phyloP scores from a whole-genome alignment of 2,888 invertebrate genomes.

The Trichopria drosophilae region DNA sequence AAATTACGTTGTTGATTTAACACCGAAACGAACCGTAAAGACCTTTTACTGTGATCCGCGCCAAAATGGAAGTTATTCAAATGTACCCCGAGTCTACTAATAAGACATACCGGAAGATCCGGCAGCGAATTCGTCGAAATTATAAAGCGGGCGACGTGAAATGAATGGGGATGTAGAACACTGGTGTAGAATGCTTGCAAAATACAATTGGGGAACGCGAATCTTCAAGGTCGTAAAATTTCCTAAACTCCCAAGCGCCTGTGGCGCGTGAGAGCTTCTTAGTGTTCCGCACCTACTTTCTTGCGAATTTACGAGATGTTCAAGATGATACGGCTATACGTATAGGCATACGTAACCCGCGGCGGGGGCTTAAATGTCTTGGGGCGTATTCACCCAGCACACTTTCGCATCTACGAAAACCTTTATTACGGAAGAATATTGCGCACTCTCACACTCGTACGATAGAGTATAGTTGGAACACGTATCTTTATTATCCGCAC shows the following conservation, averaged over 20 bases:
- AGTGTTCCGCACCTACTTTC: conserved; percentile 32
- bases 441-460: no score
- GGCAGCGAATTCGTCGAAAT: background rate
- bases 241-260: conserved; percentile 29
- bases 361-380: background rate
- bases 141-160: conserved; percentile 2
- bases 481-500: no score
- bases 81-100: no score
- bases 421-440: conserved; percentile 38
- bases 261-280: conserved; percentile 23
- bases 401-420: conserved; percentile 34
- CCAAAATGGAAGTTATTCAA: no score
- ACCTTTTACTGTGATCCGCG: no score
- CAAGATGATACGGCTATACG: conserved; percentile 8
- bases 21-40: no score
- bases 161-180: no score
- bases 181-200: conserved; percentile 7
- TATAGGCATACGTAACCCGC: conserved; percentile 13
- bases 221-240: conserved; percentile 32
- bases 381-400: conserved; percentile 10
- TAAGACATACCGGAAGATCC: no score
- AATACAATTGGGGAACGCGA: conserved; percentile 12
- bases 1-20: no score
- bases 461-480: no score
- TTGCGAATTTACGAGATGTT: conserved; percentile 30